phyloP scores from a whole-genome alignment of 2,888 invertebrate species.

The Metellina segmentata region DNA sequence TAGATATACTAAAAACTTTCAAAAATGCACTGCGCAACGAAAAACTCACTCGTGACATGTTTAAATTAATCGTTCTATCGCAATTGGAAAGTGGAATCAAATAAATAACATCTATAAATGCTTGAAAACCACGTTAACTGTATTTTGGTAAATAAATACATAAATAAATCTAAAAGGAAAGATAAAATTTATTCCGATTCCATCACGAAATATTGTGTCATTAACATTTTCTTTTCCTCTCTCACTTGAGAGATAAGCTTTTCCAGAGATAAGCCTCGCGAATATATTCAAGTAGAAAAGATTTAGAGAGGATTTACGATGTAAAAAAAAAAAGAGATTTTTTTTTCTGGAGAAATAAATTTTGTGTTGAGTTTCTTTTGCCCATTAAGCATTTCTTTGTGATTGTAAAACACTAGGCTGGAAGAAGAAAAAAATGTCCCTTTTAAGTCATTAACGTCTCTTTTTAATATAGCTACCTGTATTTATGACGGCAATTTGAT shows the following conservation, averaged over 20 bases:
- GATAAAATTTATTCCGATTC: too few species aligned
- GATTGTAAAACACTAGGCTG: background rate
- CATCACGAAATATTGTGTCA: too few species aligned
- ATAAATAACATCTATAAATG: too few species aligned
- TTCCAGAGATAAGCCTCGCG: background rate
- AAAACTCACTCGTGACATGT: too few species aligned
- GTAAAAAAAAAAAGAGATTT: background rate
- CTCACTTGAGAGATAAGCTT: background rate
- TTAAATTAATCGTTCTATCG: too few species aligned
- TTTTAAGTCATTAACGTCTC: background rate
- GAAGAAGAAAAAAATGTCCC: background rate
- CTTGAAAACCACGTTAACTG: too few species aligned
- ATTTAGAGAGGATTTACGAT: background rate
- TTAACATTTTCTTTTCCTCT: too few species aligned
- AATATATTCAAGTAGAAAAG: background rate
- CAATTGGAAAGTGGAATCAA: too few species aligned
- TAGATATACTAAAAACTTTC: too few species aligned
- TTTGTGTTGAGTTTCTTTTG: background rate
- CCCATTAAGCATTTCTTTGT: background rate
- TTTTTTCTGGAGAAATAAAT: background rate
- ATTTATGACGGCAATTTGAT: background rate
- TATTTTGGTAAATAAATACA: too few species aligned
- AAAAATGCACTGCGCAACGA: too few species aligned
- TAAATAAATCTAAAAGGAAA: too few species aligned
- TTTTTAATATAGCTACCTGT: background rate